Evolutionary conservation across 2,888 invertebrate genomes (phyloP).

Genomic region (Watsonalla cultraria): DNA sequence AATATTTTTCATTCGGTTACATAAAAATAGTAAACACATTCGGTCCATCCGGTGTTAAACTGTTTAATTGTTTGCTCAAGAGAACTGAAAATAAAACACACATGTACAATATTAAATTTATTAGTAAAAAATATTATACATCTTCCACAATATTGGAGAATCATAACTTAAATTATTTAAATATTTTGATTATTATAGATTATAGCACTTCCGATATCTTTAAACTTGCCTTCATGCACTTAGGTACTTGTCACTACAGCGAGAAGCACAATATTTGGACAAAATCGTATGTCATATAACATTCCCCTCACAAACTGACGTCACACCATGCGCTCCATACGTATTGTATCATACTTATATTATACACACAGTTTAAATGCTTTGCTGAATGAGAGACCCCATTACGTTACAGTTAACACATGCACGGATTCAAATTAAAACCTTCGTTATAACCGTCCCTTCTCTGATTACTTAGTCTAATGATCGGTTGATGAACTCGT

Average conservation of each 20-base stretch:
- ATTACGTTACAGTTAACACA: slow-evolving; percentile 31
- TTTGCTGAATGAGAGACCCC: slow-evolving; percentile 46
- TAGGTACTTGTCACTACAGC: slow-evolving; percentile 57
- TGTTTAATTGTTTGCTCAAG: too few relatives aligned
- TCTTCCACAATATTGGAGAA: slow-evolving; percentile 79
- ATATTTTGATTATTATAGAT: slow-evolving; percentile 75
- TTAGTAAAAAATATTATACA: slow-evolving; percentile 80
- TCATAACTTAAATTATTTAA: slow-evolving; percentile 75
- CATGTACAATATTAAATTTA: slow-evolving; percentile 76
- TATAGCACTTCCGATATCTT: slow-evolving; percentile 73
- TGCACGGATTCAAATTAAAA: slow-evolving; percentile 25
- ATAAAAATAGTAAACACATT: too few relatives aligned
- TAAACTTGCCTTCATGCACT: slow-evolving; percentile 64
- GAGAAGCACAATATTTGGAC: slow-evolving; percentile 57
- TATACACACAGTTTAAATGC: slow-evolving; percentile 66
- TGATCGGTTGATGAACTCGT: slow-evolving; percentile 30
- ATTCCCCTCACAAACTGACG: slow-evolving; percentile 10
- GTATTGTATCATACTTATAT: slow-evolving; percentile 40
- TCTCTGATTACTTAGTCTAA: slow-evolving; percentile 21
- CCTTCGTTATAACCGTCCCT: slow-evolving; percentile 15
- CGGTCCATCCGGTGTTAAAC: too few relatives aligned
- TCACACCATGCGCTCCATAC: slow-evolving; percentile 35
- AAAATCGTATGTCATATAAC: slow-evolving; percentile 18
- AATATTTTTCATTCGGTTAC: too few relatives aligned
- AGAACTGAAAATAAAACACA: slow-evolving; percentile 45